A percentile compares a stretch with the other conserved stretches of the same genome.
These are phyloP conservation scores for Aphodius sticticus DNA, from an alignment of 2,888 invertebrate genomes.

Conservation along the genomic window DNA sequence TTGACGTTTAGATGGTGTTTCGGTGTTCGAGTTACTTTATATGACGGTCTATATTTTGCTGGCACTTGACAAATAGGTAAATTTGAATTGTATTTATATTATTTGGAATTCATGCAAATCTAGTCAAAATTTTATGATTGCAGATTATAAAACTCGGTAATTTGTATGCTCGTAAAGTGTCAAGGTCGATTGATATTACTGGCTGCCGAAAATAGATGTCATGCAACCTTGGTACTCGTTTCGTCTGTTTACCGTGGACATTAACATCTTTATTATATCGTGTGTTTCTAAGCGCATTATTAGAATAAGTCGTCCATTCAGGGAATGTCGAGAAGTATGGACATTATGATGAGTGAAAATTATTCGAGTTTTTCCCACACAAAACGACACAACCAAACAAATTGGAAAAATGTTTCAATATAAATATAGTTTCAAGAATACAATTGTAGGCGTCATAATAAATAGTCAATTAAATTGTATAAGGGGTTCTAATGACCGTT, in stretches of 20 bases:
- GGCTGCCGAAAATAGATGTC: not conserved
- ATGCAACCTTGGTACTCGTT: not conserved
- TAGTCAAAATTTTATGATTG: not conserved
- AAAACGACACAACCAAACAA: too few species aligned
- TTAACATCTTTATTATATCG: not conserved
- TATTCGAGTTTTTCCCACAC: too few species aligned
- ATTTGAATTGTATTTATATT: not conserved
- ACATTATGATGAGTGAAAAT: too few species aligned
- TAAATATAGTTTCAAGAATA: too few species aligned
- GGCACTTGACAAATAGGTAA: not conserved
- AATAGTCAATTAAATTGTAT: not conserved
- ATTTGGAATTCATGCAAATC: not conserved
- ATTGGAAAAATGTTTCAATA: too few species aligned
- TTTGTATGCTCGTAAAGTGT: not conserved
- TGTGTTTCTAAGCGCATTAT: not conserved
- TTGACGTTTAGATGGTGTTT: too few species aligned
- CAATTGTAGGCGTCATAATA: not conserved
- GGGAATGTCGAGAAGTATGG: too few species aligned
- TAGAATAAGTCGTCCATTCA: not conserved
- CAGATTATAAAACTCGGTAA: not conserved
- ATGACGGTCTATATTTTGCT: too few species aligned
- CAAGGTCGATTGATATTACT: slow-evolving; percentile 4
- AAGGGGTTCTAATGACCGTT: not conserved
- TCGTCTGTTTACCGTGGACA: not conserved
- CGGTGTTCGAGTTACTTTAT: too few species aligned